These are phyloP conservation scores for Plagodis pulveraria DNA, from an alignment of 2,888 invertebrate genomes.

Conservation along the genomic window DNA sequence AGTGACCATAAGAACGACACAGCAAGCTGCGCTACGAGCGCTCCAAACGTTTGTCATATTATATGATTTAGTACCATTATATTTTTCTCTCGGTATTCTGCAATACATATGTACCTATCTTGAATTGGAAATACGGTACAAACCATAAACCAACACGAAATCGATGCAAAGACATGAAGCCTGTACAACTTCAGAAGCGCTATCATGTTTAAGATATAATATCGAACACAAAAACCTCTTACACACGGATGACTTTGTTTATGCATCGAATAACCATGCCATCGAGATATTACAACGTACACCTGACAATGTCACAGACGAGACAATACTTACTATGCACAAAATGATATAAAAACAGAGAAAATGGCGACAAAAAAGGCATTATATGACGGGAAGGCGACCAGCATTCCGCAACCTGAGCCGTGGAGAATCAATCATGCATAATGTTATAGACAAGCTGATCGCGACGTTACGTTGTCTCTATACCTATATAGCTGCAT, in stretches of 20 bases:
- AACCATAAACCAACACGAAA: not conserved
- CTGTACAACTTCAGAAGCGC: not conserved
- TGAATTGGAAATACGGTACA: no score
- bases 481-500: not conserved
- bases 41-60: no score
- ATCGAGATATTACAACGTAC: constrained; percentile 23
- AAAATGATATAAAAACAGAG: constrained; percentile 14
- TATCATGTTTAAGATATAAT: constrained; percentile 2
- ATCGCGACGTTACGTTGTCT: constrained; percentile 1
- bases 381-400: constrained; percentile 5
- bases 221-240: constrained; percentile 9
- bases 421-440: constrained; percentile 24
- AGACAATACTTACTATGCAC: not conserved
- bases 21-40: no score
- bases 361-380: constrained; percentile 23
- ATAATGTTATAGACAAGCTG: constrained; percentile 23
- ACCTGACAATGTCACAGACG: constrained; percentile 13
- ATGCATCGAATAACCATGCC: constrained; percentile 27
- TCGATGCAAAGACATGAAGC: not conserved
- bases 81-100: no score
- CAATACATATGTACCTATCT: no score
- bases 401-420: constrained; percentile 30
- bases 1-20: no score
- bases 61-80: no score
- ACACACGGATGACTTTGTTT: constrained; percentile 18